A percentile compares a stretch with the other conserved stretches of the same genome.
Evolutionary conservation across 1,140 invertebrate genomes (phyloP).

Genomic region (Drosophila prosaltans): DNA sequence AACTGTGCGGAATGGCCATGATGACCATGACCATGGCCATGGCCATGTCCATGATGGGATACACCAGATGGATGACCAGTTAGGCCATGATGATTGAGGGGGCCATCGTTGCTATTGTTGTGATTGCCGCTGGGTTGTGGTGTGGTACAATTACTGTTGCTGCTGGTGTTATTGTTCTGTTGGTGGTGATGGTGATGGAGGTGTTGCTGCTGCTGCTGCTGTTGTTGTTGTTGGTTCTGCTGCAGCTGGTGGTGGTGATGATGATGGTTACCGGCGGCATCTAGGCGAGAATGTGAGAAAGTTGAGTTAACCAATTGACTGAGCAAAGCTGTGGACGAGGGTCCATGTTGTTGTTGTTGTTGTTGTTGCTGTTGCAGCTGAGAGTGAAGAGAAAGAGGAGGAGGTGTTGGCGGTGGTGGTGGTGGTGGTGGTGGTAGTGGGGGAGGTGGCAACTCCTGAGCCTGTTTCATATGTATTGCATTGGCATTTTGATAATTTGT

Average conservation of each 20-base stretch:
- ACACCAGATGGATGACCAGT: not conserved
- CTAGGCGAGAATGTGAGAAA: conserved; percentile 73
- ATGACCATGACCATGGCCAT: conserved; percentile 7
- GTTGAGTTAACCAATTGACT: conserved; percentile 83
- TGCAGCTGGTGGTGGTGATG: conserved; percentile 47
- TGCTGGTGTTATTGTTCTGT: conserved; percentile 40
- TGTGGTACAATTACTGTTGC: conserved; percentile 29
- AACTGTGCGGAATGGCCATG: conserved; percentile 33
- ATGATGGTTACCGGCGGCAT: conserved; percentile 51
- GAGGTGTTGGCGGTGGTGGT: conserved; percentile 30
- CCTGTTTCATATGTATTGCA: conserved; percentile 41
- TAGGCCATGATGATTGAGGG: conserved; percentile 24
- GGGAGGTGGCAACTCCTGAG: conserved; percentile 63
- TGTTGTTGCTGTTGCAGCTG: conserved; percentile 80
- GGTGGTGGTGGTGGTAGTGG: conserved; percentile 39
- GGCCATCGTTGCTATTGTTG: conserved; percentile 19
- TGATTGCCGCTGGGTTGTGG: conserved; percentile 35
- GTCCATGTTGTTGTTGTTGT: conserved; percentile 69
- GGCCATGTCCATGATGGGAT: conserved; percentile 33
- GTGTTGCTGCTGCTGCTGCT: conserved; percentile 42
- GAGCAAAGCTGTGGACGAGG: conserved; percentile 78
- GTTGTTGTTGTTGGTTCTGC: conserved; percentile 44
- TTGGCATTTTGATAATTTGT: conserved; percentile 71
- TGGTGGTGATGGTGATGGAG: conserved; percentile 52
- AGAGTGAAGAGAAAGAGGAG: not conserved